Percentiles rank a stretch among this genome's conserved stretches.
These are phyloP conservation scores for Ornithorhynchus anatinus DNA, from an alignment of 2,113 vertebrate species.

Conservation along the genomic window DNA sequence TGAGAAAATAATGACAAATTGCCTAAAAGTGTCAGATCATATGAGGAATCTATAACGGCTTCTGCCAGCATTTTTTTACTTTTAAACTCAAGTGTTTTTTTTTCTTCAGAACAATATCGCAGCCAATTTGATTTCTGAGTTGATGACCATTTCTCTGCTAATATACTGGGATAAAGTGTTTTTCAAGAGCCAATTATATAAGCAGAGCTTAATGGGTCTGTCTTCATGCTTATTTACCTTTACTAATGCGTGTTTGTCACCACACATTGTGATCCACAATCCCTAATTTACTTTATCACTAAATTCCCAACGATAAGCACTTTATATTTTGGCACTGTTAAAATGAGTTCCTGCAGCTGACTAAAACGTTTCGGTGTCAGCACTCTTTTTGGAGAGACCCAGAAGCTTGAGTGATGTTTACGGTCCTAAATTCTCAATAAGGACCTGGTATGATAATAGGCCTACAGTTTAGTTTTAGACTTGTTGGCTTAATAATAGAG, in stretches of 20 bases:
- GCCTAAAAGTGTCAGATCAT: background rate
- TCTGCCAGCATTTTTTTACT: constrained; percentile 13
- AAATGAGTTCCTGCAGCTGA: constrained; percentile 36
- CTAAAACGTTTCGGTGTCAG: constrained; percentile 29
- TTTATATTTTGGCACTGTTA: constrained; percentile 34
- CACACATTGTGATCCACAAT: constrained; percentile 14
- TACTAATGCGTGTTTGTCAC: constrained; percentile 33
- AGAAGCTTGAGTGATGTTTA: constrained; percentile 31
- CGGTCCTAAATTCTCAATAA: constrained; percentile 25
- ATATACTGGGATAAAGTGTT: constrained; percentile 28
- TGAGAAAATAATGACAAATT: no score
- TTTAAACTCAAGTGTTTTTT: background rate
- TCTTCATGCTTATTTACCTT: constrained; percentile 24
- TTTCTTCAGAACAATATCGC: constrained; percentile 6
- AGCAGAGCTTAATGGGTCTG: constrained; percentile 11
- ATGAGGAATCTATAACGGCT: constrained; percentile 29
- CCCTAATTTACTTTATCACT: constrained; percentile 25
- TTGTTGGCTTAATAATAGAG: constrained; percentile 47
- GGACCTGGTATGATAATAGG: background rate
- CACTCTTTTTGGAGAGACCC: constrained; percentile 29
- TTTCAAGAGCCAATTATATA: constrained; percentile 28
- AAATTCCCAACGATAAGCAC: constrained; percentile 39
- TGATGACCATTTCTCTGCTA: constrained; percentile 24
- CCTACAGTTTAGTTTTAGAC: constrained; percentile 47
- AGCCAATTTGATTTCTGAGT: constrained; percentile 13